phyloP scores from a whole-genome alignment of 2,797 vertebrate genomes.

The Poeciliopsis paucimaculata region DNA sequence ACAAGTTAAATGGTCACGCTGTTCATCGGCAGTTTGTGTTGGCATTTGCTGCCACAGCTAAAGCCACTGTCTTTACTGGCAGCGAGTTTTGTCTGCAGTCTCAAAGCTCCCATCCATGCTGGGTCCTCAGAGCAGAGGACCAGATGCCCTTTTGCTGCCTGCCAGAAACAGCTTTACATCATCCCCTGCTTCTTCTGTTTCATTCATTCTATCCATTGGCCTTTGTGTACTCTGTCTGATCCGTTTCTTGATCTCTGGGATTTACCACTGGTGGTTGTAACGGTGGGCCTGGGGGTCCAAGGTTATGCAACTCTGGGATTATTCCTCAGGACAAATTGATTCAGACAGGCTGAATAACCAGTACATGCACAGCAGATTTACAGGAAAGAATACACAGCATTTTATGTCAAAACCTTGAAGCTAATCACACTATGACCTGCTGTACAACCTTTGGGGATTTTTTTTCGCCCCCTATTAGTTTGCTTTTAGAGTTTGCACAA shows the following conservation, averaged over 20 bases:
- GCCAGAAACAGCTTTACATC: constrained; percentile 35
- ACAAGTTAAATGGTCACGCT: constrained; percentile 28
- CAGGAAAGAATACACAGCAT: not conserved
- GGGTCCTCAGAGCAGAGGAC: constrained; percentile 49
- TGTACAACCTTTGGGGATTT: not conserved
- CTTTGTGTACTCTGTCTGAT: constrained; percentile 59
- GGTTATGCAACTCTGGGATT: constrained; percentile 69
- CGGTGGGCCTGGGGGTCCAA: constrained; percentile 47
- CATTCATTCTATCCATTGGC: constrained; percentile 51
- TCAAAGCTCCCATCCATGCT: constrained; percentile 43
- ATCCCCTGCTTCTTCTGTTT: constrained; percentile 42
- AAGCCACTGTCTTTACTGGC: constrained; percentile 48
- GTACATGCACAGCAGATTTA: constrained; percentile 32
- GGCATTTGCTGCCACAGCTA: constrained; percentile 47
- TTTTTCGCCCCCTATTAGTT: not conserved
- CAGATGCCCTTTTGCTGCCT: constrained; percentile 42
- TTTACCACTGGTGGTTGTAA: constrained; percentile 52
- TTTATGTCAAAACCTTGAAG: not conserved
- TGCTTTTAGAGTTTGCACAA: constrained; percentile 22
- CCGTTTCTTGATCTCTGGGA: constrained; percentile 72
- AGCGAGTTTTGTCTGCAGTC: constrained; percentile 36
- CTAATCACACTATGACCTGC: not conserved
- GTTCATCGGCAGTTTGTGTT: constrained; percentile 34
- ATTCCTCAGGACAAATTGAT: constrained; percentile 57
- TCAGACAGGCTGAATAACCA: constrained; percentile 68